A percentile compares a stretch with the other conserved stretches of the same genome.
phyloP scores from a whole-genome alignment of 2,797 vertebrate genomes.

The Dipus sagitta region DNA sequence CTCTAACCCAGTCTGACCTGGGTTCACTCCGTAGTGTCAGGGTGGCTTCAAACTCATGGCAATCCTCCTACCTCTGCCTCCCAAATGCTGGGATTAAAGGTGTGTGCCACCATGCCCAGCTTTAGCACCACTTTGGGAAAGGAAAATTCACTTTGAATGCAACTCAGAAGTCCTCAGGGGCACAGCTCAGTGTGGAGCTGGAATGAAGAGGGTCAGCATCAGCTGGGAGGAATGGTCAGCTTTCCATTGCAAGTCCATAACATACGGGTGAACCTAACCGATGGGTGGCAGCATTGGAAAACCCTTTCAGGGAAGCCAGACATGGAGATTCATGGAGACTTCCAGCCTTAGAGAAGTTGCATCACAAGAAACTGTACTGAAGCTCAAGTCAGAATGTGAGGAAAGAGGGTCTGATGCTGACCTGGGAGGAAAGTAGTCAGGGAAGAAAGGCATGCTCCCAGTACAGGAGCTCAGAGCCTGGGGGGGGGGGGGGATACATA shows the following conservation, averaged over 20 bases:
- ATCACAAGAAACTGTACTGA: background rate
- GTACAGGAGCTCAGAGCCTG: background rate
- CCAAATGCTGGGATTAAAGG: too few relatives aligned
- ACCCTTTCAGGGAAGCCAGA: background rate
- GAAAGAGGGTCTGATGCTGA: background rate
- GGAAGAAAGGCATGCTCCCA: background rate
- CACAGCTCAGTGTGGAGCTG: background rate
- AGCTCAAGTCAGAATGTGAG: background rate
- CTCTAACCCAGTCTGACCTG: too few relatives aligned
- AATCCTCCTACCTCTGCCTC: too few relatives aligned
- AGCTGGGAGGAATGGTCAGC: background rate
- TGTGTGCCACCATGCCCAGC: too few relatives aligned
- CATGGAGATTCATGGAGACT: background rate
- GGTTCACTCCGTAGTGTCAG: too few relatives aligned
- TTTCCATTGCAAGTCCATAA: background rate
- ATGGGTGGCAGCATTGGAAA: background rate
- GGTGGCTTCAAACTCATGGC: too few relatives aligned
- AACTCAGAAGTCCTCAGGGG: background rate
- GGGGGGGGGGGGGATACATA: too few relatives aligned
- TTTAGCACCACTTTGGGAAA: background rate
- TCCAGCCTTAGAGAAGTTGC: background rate
- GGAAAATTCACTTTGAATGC: background rate
- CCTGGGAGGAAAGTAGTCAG: background rate
- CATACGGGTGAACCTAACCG: fast-evolving
- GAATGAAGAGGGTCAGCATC: background rate